These are phyloP conservation scores for Apostichopus parvimensis DNA, from an alignment of 35 echinoderm and acorn worm genomes.

Conservation along the genomic window DNA sequence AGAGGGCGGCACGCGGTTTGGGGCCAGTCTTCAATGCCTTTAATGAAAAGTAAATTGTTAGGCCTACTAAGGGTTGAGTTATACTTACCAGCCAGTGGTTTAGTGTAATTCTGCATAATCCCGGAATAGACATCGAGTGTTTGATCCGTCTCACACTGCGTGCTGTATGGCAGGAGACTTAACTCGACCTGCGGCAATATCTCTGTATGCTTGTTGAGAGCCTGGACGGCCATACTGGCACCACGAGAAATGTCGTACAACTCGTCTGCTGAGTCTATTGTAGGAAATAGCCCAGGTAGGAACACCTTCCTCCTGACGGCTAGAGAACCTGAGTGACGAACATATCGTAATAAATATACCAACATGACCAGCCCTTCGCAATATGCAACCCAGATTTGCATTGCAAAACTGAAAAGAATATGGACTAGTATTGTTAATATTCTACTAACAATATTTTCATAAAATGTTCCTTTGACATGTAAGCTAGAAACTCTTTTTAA, in stretches of 20 bases:
- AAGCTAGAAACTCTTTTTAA: no score
- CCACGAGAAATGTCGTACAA: conserved; percentile 17
- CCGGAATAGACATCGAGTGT: conserved; percentile 26
- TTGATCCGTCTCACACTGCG: conserved; percentile 34
- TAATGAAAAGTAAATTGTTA: no score
- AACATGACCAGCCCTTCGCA: no score
- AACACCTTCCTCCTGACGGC: conserved; percentile 15
- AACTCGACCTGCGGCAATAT: not conserved
- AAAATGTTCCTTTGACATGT: not conserved
- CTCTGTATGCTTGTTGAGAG: conserved; percentile 5
- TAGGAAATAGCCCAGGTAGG: conserved; percentile 35
- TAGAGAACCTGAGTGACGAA: not conserved
- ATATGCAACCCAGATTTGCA: no score
- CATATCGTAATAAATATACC: no score
- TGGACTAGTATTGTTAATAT: no score
- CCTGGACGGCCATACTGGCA: conserved; percentile 49
- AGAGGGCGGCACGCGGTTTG: no score
- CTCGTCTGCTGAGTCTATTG: not conserved
- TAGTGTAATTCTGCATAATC: not conserved
- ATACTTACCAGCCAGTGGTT: conserved; percentile 52
- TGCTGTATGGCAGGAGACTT: conserved; percentile 2
- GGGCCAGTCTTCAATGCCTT: no score
- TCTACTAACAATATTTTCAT: not conserved
- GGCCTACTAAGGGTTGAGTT: not conserved
- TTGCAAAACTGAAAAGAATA: no score